Percentiles rank a stretch among this genome's conserved stretches.
Evolutionary conservation across 2,113 vertebrate genomes (phyloP).

Genomic region (Eulacestoma nigropectus): DNA sequence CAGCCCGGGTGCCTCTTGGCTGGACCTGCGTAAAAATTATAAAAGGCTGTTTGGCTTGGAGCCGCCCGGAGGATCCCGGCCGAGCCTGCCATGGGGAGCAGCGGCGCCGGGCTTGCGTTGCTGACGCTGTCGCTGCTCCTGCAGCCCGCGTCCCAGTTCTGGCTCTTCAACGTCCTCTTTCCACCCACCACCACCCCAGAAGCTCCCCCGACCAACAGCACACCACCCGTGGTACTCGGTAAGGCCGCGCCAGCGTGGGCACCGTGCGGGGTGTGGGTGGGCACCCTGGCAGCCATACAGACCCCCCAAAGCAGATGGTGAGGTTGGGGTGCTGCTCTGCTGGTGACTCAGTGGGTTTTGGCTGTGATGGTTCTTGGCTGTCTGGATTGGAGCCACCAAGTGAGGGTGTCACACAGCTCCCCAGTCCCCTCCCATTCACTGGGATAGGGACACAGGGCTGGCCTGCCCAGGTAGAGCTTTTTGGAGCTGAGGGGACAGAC

Average conservation of each 20-base stretch:
- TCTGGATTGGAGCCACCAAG: not conserved
- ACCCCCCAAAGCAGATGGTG: fast-evolving
- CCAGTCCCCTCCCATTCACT: fast-evolving
- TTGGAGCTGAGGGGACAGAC: not conserved
- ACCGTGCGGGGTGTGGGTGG: fast-evolving
- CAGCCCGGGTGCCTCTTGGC: slow-evolving; percentile 29
- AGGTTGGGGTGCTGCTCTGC: fast-evolving
- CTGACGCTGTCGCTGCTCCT: slow-evolving; percentile 27
- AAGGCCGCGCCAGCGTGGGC: not conserved
- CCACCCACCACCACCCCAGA: slow-evolving; percentile 58
- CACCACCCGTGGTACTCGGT: slow-evolving; percentile 48
- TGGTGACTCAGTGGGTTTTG: fast-evolving
- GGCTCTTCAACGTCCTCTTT: slow-evolving; percentile 63
- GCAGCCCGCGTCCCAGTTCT: slow-evolving; percentile 47
- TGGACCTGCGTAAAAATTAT: slow-evolving; percentile 7
- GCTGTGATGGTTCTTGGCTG: not conserved
- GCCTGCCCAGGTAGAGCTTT: not conserved
- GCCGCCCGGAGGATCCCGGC: not conserved
- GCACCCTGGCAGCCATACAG: fast-evolving
- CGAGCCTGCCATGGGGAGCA: slow-evolving; percentile 34
- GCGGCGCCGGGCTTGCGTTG: not conserved
- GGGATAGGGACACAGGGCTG: not conserved
- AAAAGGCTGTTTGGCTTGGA: slow-evolving; percentile 22
- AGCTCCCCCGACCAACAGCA: slow-evolving; percentile 60
- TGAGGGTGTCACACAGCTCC: not conserved